Evolutionary conservation across 1,140 invertebrate genomes (phyloP).

Genomic region (Galleria mellonella): DNA sequence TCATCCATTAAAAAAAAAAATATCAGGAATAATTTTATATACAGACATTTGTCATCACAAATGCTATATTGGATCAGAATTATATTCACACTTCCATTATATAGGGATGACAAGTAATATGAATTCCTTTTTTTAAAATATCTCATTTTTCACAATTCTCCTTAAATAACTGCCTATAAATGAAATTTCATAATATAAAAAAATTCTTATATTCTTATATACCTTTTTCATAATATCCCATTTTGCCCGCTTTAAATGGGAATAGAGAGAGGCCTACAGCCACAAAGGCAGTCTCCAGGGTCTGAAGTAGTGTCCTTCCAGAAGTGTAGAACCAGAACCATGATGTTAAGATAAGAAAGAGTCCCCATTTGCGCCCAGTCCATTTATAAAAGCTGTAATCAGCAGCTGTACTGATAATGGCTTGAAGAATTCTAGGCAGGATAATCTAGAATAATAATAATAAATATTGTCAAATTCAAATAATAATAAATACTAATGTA

Average conservation of each 20-base stretch:
- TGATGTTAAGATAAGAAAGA: conserved; percentile 79
- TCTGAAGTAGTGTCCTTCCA: conserved; percentile 89
- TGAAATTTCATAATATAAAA: no score
- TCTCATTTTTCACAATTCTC: no score
- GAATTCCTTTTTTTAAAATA: no score
- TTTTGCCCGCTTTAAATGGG: conserved; percentile 78
- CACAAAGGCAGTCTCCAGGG: conserved; percentile 86
- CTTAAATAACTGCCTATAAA: no score
- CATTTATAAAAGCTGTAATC: conserved; percentile 86
- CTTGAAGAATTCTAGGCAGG: conserved; percentile 86
- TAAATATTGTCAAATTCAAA: no score
- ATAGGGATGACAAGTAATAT: no score
- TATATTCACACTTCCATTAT: no score
- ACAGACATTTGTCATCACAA: no score
- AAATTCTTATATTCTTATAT: conserved; percentile 9
- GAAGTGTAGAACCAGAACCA: conserved; percentile 95
- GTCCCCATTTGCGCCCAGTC: conserved; percentile 80
- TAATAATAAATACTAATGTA: no score
- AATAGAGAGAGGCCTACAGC: conserved; percentile 87
- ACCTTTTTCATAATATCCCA: conserved; percentile 60
- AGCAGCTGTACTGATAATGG: conserved; percentile 81
- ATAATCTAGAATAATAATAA: conserved; percentile 72
- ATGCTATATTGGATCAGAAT: no score
- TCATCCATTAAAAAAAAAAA: no score
- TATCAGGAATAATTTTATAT: no score